These are phyloP conservation scores for Montipora sp. DNA, from an alignment of 64 coral and sea anemone genomes.

Conservation along the genomic window DNA sequence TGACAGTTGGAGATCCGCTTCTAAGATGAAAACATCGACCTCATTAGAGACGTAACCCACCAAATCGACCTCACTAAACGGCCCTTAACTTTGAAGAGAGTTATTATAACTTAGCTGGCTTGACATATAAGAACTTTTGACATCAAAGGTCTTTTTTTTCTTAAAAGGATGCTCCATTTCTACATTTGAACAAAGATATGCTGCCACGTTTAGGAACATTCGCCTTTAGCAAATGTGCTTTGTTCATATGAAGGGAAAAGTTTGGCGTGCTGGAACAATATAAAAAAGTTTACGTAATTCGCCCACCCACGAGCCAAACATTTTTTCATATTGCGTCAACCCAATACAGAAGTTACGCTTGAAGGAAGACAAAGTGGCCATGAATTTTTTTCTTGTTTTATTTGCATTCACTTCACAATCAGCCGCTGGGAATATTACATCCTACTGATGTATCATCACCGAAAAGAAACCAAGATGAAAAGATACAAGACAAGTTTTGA, in stretches of 20 bases:
- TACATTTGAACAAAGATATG: no score
- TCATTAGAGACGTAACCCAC: no score
- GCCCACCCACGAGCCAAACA: background rate
- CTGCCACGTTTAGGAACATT: background rate
- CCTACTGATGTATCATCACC: background rate
- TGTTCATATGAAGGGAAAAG: background rate
- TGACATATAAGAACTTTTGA: no score
- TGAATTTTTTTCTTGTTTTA: background rate
- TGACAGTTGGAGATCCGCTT: no score
- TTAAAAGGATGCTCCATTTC: no score
- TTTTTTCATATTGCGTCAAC: background rate
- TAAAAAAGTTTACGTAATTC: background rate
- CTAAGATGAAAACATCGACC: no score
- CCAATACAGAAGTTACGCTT: background rate
- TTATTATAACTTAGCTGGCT: no score
- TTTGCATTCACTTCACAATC: background rate
- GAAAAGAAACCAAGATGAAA: background rate
- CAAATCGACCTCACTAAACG: no score
- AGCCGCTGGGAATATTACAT: background rate
- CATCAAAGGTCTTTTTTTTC: no score
- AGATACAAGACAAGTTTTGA: background rate
- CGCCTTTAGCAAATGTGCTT: background rate
- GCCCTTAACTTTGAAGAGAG: no score
- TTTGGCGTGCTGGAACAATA: background rate
- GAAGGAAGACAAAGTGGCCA: background rate